phyloP scores from a whole-genome alignment of 2,113 vertebrate genomes.

The Brachionichthys hirsutus region DNA sequence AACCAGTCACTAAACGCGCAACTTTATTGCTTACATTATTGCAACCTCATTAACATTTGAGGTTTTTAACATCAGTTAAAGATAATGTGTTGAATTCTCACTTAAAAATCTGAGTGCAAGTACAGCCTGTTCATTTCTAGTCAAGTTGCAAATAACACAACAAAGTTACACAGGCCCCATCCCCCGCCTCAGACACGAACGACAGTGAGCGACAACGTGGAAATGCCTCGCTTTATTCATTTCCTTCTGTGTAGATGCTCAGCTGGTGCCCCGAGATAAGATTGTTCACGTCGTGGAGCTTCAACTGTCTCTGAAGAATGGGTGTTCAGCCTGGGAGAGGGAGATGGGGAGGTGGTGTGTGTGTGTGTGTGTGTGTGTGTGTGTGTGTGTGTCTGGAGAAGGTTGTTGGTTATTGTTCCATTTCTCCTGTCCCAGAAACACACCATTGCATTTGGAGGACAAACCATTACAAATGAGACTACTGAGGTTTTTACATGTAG shows the following conservation, averaged over 20 bases:
- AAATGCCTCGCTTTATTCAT: conserved; percentile 42
- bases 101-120: too few relatives aligned
- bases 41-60: too few relatives aligned
- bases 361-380: too few relatives aligned
- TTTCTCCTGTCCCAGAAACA: conserved; percentile 15
- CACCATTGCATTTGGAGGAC: conserved; percentile 10
- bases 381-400: too few relatives aligned
- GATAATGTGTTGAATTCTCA: too few relatives aligned
- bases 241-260: conserved; percentile 46
- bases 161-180: conserved; percentile 8
- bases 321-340: conserved; percentile 25
- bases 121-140: too few relatives aligned
- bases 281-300: conserved; percentile 45
- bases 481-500: conserved; percentile 17
- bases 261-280: conserved; percentile 61
- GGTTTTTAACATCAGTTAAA: too few relatives aligned
- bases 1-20: too few relatives aligned
- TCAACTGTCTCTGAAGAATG: conserved; percentile 26
- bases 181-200: conserved; percentile 11
- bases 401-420: conserved; percentile 20
- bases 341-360: conserved; percentile 10
- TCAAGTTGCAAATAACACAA: too few relatives aligned
- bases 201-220: conserved; percentile 21
- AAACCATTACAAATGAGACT: neutral
- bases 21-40: too few relatives aligned